Conservation (phyloP, 2,797 vertebrate species). For the Odontamblyopus rebecca region DNA sequence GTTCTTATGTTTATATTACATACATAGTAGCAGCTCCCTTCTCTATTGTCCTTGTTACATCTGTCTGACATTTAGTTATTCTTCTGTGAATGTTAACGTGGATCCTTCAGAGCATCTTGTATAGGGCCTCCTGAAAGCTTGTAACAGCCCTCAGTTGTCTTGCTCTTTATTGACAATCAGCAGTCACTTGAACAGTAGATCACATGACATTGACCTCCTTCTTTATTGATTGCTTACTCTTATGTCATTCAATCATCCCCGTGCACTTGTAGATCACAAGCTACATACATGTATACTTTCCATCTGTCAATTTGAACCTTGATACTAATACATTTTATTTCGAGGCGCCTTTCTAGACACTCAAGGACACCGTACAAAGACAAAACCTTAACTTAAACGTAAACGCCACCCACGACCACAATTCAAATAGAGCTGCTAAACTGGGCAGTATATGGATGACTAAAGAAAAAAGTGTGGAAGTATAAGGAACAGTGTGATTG, state of each 20-base stretch:
- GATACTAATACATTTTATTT: too few relatives aligned
- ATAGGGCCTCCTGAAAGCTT: background rate
- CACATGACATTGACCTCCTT: background rate
- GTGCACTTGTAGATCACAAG: background rate
- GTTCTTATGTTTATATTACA: too few relatives aligned
- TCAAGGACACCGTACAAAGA: too few relatives aligned
- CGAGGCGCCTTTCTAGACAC: too few relatives aligned
- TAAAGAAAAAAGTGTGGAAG: too few relatives aligned
- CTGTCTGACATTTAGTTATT: background rate
- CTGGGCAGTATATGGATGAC: too few relatives aligned
- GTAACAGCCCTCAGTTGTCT: background rate
- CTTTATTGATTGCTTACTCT: background rate
- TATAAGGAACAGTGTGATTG: too few relatives aligned
- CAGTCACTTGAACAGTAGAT: slow-evolving; percentile 4
- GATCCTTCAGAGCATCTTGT: background rate
- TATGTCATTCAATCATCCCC: background rate
- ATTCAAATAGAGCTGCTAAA: too few relatives aligned
- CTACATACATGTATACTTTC: background rate
- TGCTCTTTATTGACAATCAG: background rate
- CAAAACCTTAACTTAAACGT: too few relatives aligned
- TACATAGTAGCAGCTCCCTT: background rate
- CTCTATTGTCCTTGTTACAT: background rate
- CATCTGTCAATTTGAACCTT: background rate
- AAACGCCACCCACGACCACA: too few relatives aligned
- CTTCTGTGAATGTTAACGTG: background rate